Conservation (phyloP, 92 coral and sea anemone genomes). For the Parazoanthus swiftii region DNA sequence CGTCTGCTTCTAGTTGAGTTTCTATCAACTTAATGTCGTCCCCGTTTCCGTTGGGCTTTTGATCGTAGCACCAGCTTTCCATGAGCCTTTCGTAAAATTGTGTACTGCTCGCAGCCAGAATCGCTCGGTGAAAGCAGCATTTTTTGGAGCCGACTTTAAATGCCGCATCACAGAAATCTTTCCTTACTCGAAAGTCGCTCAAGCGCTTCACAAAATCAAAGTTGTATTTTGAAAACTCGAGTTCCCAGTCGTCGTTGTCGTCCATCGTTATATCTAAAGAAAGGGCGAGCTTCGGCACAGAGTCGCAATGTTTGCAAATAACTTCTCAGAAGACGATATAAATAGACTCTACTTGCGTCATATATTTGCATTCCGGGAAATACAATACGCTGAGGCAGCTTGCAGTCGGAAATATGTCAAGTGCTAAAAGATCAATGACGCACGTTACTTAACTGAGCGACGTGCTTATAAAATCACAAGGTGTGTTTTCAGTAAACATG, state of each 20-base stretch:
- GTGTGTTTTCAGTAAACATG: too few relatives aligned
- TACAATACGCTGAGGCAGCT: neutral
- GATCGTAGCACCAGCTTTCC: neutral
- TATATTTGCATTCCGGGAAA: constrained; percentile 21
- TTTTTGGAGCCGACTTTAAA: neutral
- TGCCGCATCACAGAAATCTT: constrained; percentile 17
- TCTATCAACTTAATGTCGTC: neutral
- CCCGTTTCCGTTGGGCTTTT: neutral
- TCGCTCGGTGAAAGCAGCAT: constrained; percentile 11
- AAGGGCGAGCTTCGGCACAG: neutral
- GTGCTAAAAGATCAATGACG: neutral
- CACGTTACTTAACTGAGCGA: too few relatives aligned
- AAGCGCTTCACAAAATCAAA: constrained; percentile 37
- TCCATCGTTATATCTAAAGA: neutral
- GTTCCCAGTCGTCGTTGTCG: constrained; percentile 24
- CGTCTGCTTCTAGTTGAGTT: neutral
- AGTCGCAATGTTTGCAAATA: neutral
- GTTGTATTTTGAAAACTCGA: constrained; percentile 38
- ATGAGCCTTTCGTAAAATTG: constrained; percentile 8
- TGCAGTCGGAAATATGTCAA: constrained; percentile 20
- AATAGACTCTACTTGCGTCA: constrained; percentile 35
- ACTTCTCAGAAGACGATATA: neutral
- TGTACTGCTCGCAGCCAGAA: constrained; percentile 26
- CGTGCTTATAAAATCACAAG: too few relatives aligned
- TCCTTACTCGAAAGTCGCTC: constrained; percentile 25